Evolutionary conservation across 2,113 vertebrate genomes (phyloP).

Genomic region (Sorex fumeus): DNA sequence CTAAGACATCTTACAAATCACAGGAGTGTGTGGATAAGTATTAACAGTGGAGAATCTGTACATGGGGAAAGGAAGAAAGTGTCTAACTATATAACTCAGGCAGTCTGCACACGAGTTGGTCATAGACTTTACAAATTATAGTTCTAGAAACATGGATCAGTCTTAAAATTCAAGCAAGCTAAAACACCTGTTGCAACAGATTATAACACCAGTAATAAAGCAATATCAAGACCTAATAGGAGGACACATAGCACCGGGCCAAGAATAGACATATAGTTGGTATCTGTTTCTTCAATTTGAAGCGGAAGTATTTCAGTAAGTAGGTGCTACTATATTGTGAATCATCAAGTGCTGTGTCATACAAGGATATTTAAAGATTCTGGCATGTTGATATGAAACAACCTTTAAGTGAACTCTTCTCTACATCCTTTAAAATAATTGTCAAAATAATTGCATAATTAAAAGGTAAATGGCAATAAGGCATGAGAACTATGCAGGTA

Average conservation of each 20-base stretch:
- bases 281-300: conserved; percentile 5
- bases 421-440: conserved; percentile 68
- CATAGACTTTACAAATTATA: conserved; percentile 8
- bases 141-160: not conserved
- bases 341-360: conserved; percentile 46
- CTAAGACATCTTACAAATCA: not conserved
- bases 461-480: conserved; percentile 66
- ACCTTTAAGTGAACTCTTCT: conserved; percentile 69
- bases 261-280: conserved; percentile 31
- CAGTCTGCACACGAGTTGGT: not conserved
- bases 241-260: not conserved
- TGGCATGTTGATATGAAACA: conserved; percentile 67
- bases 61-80: not conserved
- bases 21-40: not conserved
- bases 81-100: not conserved
- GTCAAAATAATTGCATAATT: conserved; percentile 43
- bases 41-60: not conserved
- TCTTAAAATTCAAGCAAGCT: not conserved
- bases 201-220: conserved; percentile 15
- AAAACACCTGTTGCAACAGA: conserved; percentile 27
- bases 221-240: not conserved
- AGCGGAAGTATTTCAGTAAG: conserved; percentile 44
- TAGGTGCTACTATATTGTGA: conserved; percentile 3
- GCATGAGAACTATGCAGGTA: conserved; percentile 64
- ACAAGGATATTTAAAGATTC: not conserved